Percentiles rank a stretch among this genome's conserved stretches.
These are phyloP conservation scores for Dryobates pubescens DNA, from an alignment of 2,797 vertebrate genomes.

Conservation along the genomic window DNA sequence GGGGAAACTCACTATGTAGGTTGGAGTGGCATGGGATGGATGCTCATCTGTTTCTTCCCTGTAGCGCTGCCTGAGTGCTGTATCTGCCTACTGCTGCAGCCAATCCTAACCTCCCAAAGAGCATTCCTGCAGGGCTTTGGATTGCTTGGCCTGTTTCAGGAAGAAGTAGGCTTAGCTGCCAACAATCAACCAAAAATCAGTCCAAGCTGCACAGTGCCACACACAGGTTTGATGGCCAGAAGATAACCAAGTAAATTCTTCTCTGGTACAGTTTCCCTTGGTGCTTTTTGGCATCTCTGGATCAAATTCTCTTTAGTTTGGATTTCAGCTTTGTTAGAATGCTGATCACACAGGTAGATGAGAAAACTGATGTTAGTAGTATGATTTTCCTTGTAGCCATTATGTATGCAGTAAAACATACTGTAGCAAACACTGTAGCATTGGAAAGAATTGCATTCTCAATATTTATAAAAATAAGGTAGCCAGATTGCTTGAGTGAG, in stretches of 20 bases:
- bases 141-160: not conserved
- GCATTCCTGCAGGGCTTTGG: not conserved
- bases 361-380: not conserved
- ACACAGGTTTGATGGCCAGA: not conserved
- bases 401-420: not conserved
- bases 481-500: not conserved
- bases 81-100: not conserved
- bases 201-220: not conserved
- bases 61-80: not conserved
- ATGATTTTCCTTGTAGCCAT: not conserved
- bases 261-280: accelerated
- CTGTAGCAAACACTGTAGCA: not conserved
- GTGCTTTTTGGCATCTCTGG: not conserved
- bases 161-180: not conserved
- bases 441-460: not conserved
- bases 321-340: not conserved
- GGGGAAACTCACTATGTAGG: too few relatives aligned
- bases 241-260: not conserved
- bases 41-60: not conserved
- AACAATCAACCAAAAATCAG: not conserved
- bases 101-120: not conserved
- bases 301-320: not conserved
- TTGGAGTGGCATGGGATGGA: not conserved
- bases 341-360: not conserved
- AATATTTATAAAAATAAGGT: not conserved